Conservation (phyloP, 2,113 vertebrate genomes). For the Callospermophilus lateralis region DNA sequence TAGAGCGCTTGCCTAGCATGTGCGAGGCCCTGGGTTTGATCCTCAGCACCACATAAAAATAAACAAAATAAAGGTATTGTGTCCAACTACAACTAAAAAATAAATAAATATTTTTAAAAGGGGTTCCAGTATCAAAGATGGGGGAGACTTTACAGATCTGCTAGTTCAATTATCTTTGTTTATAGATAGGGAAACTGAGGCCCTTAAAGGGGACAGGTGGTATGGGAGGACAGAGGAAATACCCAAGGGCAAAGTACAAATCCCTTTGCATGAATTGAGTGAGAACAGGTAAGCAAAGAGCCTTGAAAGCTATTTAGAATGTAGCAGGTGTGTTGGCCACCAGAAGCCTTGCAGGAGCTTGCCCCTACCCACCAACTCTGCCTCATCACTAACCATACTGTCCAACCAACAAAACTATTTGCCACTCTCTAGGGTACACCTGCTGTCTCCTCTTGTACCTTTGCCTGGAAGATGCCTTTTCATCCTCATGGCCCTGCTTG, state of each 20-base stretch:
- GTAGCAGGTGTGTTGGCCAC: not conserved
- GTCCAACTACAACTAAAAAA: too few species aligned
- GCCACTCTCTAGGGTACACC: not conserved
- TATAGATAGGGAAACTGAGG: not conserved
- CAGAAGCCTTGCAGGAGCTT: not conserved
- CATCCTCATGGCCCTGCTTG: not conserved
- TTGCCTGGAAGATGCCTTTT: not conserved
- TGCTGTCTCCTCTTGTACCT: not conserved
- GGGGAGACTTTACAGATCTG: not conserved
- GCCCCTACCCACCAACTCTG: not conserved
- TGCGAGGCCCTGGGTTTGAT: too few species aligned
- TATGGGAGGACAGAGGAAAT: not conserved
- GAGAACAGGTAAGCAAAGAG: not conserved
- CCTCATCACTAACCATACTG: not conserved
- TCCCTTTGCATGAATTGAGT: not conserved
- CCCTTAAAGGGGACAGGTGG: not conserved
- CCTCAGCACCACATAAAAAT: too few species aligned
- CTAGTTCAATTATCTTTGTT: not conserved
- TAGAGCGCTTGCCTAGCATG: too few species aligned
- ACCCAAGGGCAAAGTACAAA: not conserved
- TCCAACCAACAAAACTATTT: not conserved
- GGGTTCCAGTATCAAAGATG: not conserved
- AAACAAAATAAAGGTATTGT: too few species aligned
- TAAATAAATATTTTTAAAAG: not conserved
- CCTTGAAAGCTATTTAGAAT: not conserved